Percentiles rank a stretch among this genome's conserved stretches.
These are phyloP conservation scores for Marmota flaviventris DNA, from an alignment of 2,113 vertebrate species.

Conservation along the genomic window DNA sequence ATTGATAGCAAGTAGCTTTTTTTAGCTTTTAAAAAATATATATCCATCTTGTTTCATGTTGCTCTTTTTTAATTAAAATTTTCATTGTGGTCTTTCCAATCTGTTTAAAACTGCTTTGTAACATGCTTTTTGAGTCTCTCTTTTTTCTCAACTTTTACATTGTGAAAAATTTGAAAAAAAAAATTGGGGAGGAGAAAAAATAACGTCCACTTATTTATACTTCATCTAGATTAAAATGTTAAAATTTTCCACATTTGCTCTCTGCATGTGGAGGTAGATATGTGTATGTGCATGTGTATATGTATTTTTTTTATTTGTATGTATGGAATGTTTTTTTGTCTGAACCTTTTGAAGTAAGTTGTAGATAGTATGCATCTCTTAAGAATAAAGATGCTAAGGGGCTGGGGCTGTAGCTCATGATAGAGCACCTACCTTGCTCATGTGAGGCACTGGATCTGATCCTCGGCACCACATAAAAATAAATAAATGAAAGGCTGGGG, in stretches of 20 bases:
- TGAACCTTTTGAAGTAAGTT: constrained; percentile 43
- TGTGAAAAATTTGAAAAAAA: constrained; percentile 32
- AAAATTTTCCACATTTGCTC: not conserved
- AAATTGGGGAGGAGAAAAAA: constrained; percentile 3
- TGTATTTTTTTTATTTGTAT: not conserved
- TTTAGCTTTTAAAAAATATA: not conserved
- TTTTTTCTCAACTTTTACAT: constrained; percentile 8
- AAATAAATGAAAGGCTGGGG: too few species aligned
- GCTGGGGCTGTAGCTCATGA: too few species aligned
- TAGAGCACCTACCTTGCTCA: too few species aligned
- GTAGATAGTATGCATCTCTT: not conserved
- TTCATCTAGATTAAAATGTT: constrained; percentile 16
- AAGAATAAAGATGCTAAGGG: not conserved
- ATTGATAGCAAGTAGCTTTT: not conserved
- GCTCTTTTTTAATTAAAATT: constrained; percentile 19
- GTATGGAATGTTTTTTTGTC: constrained; percentile 1
- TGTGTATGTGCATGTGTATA: too few species aligned
- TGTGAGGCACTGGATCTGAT: too few species aligned
- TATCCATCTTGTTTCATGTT: not conserved
- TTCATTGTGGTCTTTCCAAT: not conserved
- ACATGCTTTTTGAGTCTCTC: constrained; percentile 1
- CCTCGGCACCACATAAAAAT: too few species aligned
- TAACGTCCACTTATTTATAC: not conserved
- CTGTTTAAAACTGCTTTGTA: constrained; percentile 18
- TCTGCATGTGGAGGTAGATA: not conserved